These are phyloP conservation scores for Flabesymbios commensalis DNA, from an alignment of 2,888 invertebrate species.

Conservation along the genomic window DNA sequence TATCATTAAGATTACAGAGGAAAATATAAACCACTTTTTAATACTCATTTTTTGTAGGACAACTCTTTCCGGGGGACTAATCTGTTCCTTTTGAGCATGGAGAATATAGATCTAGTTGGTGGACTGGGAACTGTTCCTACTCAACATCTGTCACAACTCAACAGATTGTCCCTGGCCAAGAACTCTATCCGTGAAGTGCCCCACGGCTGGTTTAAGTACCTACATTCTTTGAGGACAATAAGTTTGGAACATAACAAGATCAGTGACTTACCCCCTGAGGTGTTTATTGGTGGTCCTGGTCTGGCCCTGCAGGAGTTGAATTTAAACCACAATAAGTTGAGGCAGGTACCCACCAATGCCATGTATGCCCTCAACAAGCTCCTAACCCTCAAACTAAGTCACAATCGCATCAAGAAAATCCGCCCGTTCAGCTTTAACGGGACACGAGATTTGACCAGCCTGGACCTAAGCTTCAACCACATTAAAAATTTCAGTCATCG, in stretches of 20 bases:
- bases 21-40: too few relatives aligned
- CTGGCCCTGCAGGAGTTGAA: conserved; percentile 19
- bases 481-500: conserved; percentile 16
- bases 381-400: conserved; percentile 18
- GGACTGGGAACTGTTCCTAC: conserved; percentile 28
- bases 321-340: conserved; percentile 20
- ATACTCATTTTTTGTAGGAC: too few relatives aligned
- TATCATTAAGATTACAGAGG: too few relatives aligned
- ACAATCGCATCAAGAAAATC: conserved; percentile 19
- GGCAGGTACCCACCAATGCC: conserved; percentile 10
- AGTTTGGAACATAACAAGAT: conserved; percentile 26
- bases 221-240: conserved; percentile 17
- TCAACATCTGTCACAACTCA: conserved; percentile 18
- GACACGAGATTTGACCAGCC: conserved; percentile 10
- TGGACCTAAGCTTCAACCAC: conserved; percentile 26
- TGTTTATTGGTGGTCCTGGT: conserved; percentile 13
- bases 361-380: conserved; percentile 15
- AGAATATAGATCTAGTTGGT: conserved; percentile 13
- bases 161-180: conserved; percentile 17
- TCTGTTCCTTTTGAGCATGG: conserved; percentile 23
- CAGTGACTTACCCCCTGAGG: not conserved
- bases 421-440: conserved; percentile 4
- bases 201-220: conserved; percentile 19
- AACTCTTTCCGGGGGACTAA: conserved; percentile 29
- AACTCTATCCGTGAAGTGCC: conserved; percentile 22